Base-by-base conservation (phyloP, 1,140 invertebrate species). In the Sinella curviseta region DNA sequence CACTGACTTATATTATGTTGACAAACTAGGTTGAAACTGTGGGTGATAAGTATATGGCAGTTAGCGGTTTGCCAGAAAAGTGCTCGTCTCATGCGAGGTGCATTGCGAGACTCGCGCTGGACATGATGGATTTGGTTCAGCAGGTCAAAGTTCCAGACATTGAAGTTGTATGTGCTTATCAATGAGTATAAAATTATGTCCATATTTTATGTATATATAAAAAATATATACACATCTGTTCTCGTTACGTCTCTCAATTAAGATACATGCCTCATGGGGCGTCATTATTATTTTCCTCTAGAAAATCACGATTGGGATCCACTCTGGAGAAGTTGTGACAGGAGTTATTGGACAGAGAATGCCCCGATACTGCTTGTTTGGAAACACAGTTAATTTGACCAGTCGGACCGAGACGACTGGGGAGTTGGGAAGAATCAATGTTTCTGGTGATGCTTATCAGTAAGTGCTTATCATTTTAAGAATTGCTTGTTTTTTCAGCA, bases 31-130 rank as follows among this genome's bases (percentile, higher is more conserved):
- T 99, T 54, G 97, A 99, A 89, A 99, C 97, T n/a, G 95, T 99
- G 28, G 97, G 97, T 83, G 97, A 99, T 88, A 99, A 98, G 86
- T 99, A 99, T 87, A 99, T 99, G 97, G 96, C 97, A 0, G 96
- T 99, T 3, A 98, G 96, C 83, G 97, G 97, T 26, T 88, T 99
- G 70, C 97, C 97, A 0, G 97, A 99, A 85, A 92, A 93, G 20
- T 96, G 95, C 87, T 90, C 91, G 79, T 92, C 92, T 70, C 97
- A 99, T 86, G 96, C 97, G 28, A 92, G 93, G 84, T 97, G 95
- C 85, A 98, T 99, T 84, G 96, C 94, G 0, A 91, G 93, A 73
- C 89, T 99, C 24, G 96, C 97, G 2, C 86, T 99, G 17, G 96
- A 98, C 85, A 97, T 99, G 93, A 96, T 98, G 94, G 96, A 98